phyloP scores from a whole-genome alignment of 1,140 invertebrate species.

The Drosophila takahashii region DNA sequence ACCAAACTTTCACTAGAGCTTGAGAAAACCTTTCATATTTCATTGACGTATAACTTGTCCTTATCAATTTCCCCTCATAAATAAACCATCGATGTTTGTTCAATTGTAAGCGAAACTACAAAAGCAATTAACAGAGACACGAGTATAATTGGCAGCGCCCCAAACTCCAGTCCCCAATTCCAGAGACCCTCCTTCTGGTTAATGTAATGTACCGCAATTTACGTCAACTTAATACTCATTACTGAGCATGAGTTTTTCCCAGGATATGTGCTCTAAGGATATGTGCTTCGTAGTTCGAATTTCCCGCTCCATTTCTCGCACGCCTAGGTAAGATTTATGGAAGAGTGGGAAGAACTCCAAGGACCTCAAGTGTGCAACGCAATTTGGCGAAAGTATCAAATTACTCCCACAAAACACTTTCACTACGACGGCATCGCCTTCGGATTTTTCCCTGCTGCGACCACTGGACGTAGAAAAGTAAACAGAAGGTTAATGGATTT shows the following conservation, averaged over 20 bases:
- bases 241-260: conserved; percentile 29
- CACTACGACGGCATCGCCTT: conserved; percentile 18
- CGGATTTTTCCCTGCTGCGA: conserved; percentile 50
- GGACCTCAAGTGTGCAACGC: conserved; percentile 79
- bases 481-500: conserved; percentile 85
- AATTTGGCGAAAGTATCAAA: conserved; percentile 83
- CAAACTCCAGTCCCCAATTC: not conserved
- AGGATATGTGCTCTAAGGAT: conserved; percentile 6
- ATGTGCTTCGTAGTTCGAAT: conserved; percentile 55
- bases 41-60: not conserved
- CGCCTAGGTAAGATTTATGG: conserved; percentile 76
- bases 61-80: not conserved
- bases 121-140: conserved; percentile 71
- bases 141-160: conserved; percentile 62
- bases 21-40: conserved; percentile 4
- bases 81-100: conserved; percentile 35
- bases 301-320: conserved; percentile 71
- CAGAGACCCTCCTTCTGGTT: conserved; percentile 42
- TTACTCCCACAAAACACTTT: conserved; percentile 63
- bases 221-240: conserved; percentile 84
- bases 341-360: conserved; percentile 35
- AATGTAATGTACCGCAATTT: conserved; percentile 84
- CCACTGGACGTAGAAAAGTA: conserved; percentile 81
- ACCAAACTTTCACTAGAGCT: no score
- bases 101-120: conserved; percentile 21